These are phyloP conservation scores for Lepidonotus clava DNA, from an alignment of 2,888 invertebrate species.

Conservation along the genomic window DNA sequence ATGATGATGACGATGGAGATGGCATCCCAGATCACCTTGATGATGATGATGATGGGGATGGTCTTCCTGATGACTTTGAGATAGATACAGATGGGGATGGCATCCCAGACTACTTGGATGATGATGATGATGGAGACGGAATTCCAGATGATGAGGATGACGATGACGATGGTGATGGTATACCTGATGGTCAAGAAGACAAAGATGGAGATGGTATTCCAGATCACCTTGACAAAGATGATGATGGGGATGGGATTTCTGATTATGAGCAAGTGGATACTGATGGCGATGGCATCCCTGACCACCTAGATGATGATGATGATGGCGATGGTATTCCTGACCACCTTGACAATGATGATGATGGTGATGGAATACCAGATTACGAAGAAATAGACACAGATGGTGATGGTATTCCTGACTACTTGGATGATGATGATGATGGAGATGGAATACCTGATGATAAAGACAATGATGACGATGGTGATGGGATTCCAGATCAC, in stretches of 20 bases:
- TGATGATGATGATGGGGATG: conserved; percentile 69
- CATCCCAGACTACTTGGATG: conserved; percentile 66
- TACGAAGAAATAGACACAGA: conserved; percentile 68
- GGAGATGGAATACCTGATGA: conserved; percentile 64
- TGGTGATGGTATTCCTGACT: conserved; percentile 72
- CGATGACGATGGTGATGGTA: conserved; percentile 71
- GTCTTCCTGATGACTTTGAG: conserved; percentile 59
- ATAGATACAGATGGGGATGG: conserved; percentile 62
- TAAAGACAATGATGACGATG: conserved; percentile 69
- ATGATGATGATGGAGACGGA: conserved; percentile 63
- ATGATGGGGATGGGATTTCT: conserved; percentile 67
- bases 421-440: conserved; percentile 65
- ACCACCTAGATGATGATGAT: conserved; percentile 66
- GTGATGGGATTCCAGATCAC: conserved; percentile 75
- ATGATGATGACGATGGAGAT: conserved; percentile 69
- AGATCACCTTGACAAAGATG: conserved; percentile 64
- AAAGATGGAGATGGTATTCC: conserved; percentile 70
- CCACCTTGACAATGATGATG: conserved; percentile 67
- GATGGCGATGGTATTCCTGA: conserved; percentile 63
- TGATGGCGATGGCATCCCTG: conserved; percentile 64
- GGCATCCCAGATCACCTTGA: conserved; percentile 73
- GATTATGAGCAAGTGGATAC: conserved; percentile 69
- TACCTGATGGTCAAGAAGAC: conserved; percentile 69
- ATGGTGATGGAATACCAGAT: conserved; percentile 69
- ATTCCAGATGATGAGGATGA: conserved; percentile 70